These are phyloP conservation scores for Brachionus koreanus DNA, from an alignment of 1,140 invertebrate genomes.

Conservation along the genomic window DNA sequence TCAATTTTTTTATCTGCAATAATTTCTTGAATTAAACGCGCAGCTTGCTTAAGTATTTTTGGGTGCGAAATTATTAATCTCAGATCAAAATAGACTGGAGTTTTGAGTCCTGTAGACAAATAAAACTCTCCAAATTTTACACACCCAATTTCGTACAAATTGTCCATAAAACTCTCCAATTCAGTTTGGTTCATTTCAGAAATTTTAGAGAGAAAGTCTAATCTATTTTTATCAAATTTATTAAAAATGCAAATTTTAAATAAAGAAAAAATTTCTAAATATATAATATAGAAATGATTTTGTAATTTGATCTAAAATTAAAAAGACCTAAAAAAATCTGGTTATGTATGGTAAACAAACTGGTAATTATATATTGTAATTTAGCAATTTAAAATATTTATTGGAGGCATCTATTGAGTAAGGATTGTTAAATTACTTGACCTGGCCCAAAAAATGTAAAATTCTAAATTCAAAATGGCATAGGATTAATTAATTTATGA, in stretches of 20 bases:
- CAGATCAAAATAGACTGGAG: constrained; percentile 87
- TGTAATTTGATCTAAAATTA: no score
- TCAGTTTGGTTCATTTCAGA: constrained; percentile 8
- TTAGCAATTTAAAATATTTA: no score
- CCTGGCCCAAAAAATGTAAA: no score
- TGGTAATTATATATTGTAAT: no score
- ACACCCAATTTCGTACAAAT: constrained; percentile 33
- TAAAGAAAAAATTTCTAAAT: no score
- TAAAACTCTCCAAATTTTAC: constrained; percentile 43
- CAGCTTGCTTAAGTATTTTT: constrained; percentile 63
- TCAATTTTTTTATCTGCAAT: constrained; percentile 46
- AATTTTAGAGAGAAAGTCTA: background rate
- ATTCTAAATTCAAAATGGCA: no score
- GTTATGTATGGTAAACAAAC: no score
- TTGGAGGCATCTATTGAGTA: no score
- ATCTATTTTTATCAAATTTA: background rate
- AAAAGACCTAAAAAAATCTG: no score
- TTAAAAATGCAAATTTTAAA: background rate
- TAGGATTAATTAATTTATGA: no score
- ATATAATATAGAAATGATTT: no score
- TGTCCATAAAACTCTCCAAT: constrained; percentile 41
- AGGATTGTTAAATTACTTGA: no score
- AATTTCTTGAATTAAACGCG: constrained; percentile 1
- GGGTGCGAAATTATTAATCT: constrained; percentile 84
- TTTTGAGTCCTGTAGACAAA: constrained; percentile 66